These are phyloP conservation scores for Rhizoglyphus robini DNA, from an alignment of 1,140 invertebrate genomes.

Conservation along the genomic window DNA sequence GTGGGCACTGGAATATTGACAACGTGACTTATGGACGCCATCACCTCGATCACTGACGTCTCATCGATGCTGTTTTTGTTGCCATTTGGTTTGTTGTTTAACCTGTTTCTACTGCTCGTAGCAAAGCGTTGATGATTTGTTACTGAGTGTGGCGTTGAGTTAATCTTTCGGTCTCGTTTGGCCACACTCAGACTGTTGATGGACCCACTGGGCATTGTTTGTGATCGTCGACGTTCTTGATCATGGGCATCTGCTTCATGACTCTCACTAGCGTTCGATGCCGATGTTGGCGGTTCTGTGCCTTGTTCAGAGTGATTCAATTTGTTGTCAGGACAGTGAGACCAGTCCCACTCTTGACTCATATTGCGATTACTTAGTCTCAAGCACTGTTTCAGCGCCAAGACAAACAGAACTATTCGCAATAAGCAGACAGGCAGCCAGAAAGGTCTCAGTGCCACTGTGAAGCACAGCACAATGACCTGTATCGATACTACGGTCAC, in stretches of 20 bases:
- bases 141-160: no score
- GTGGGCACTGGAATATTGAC: background rate
- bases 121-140: no score
- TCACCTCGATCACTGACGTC: background rate
- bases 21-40: background rate
- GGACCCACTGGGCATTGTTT: no score
- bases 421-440: background rate
- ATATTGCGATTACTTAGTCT: background rate
- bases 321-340: background rate
- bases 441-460: background rate
- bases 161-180: no score
- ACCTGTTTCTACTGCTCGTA: no score
- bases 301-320: no score
- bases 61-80: background rate
- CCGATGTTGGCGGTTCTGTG: background rate
- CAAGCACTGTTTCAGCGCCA: background rate
- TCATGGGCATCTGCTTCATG: no score
- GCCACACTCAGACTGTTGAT: no score
- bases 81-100: no score
- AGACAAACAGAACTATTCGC: background rate
- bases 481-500: background rate
- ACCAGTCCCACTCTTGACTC: background rate
- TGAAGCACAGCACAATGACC: background rate
- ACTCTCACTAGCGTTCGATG: no score
- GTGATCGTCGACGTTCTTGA: no score